Evolutionary conservation across 1,140 invertebrate genomes (phyloP), one percentile per base, ranked within the genome.

Genomic region (Apis dorsata): DNA sequence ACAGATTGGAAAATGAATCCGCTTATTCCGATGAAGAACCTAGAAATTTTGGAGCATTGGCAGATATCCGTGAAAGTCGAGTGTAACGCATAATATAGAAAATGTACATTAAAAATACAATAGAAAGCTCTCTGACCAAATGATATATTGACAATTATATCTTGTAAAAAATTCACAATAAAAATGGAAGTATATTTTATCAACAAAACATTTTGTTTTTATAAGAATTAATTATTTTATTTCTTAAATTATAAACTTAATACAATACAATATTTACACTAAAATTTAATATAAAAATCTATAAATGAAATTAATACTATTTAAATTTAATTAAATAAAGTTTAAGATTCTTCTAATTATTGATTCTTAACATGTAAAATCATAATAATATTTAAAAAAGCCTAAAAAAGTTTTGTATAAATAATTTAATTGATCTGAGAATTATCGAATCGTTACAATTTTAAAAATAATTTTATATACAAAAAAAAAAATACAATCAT

Each of bases 21-120:
- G 59, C 53, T 19, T 85, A 89, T 72, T 79, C 83, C 7, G 92
- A 92, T 0, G 91, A 91, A 0, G 92, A 93, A 1, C 82, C 89
- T n/a, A 89, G 87, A 51, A 90, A 92, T 82, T 93, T 92, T 68
- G 88, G 90, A 34, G 86, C 90, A 44, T 83, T 93, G 8, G 91
- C 93, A 4, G 93, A 93, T 71, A 94, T 94, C 80, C 91, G 93
- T 0, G 93, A 94, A 65, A 94, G 93, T 79, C 89, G 93, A 77
- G 93, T 94, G 44, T 93, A 84, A 90, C 83, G 28, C 34, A 44
- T 34, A 34, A 71, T 7, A 13, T 19, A 44, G 19, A 15, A 74
- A 49, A 24, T 49, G 19, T 55, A 19, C 9, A 24, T 17, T 11
- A 74, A 74, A 9, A 53, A 51, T 49, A 34, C n/a, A 13, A 12